phyloP scores from a whole-genome alignment of 2,113 vertebrate species.

The Macrotis lagotis region DNA sequence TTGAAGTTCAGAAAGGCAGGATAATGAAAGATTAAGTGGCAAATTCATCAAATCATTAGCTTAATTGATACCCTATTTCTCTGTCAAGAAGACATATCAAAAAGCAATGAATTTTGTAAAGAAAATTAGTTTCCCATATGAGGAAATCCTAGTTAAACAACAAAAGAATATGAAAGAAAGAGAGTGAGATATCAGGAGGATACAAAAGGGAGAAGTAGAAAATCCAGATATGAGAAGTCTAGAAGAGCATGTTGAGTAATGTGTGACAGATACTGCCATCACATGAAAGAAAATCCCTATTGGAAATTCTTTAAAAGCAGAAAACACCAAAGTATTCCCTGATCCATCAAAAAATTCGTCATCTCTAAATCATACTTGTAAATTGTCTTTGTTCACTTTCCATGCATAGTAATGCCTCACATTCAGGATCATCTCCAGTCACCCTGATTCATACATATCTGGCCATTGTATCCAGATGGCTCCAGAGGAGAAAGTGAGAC shows the following conservation, averaged over 20 bases:
- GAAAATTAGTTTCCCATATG: neutral
- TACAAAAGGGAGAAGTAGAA: neutral
- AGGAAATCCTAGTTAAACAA: neutral
- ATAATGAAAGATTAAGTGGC: neutral
- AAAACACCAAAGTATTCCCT: neutral
- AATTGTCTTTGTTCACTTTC: slow-evolving; percentile 16
- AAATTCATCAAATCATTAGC: neutral
- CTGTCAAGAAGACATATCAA: neutral
- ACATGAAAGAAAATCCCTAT: slow-evolving; percentile 40
- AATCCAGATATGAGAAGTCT: slow-evolving; percentile 16
- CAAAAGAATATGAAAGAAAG: neutral
- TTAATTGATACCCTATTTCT: neutral
- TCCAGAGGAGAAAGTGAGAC: no score
- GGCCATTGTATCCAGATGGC: no score
- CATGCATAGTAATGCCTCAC: no score
- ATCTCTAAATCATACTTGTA: neutral
- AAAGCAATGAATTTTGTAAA: neutral
- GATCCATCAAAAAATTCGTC: neutral
- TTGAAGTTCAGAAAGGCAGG: neutral
- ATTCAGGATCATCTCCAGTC: no score
- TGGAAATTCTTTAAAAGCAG: slow-evolving; percentile 33
- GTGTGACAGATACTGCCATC: neutral
- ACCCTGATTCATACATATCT: no score
- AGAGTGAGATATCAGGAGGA: neutral
- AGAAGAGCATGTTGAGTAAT: neutral